phyloP scores from a whole-genome alignment of 2,797 vertebrate species.

The Tadarida brasiliensis region DNA sequence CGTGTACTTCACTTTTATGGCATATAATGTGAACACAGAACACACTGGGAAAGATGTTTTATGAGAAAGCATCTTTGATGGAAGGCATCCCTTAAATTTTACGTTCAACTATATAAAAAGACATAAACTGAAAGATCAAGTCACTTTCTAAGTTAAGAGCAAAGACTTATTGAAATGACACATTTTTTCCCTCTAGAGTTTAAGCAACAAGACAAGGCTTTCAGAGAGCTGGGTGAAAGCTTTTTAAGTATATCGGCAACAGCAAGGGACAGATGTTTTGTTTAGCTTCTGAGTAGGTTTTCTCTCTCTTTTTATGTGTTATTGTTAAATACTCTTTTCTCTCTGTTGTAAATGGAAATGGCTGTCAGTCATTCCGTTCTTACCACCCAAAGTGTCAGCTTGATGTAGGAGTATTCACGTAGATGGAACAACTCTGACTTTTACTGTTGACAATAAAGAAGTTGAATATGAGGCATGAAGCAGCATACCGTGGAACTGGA shows the following conservation, averaged over 20 bases:
- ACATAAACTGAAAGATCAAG: conserved; percentile 76
- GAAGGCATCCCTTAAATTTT: conserved; percentile 70
- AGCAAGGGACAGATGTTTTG: conserved; percentile 41
- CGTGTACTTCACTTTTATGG: conserved; percentile 40
- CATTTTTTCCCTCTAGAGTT: conserved; percentile 26
- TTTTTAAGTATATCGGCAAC: conserved; percentile 55
- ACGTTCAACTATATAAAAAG: conserved; percentile 74
- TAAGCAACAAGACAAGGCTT: conserved; percentile 44
- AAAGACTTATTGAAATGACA: conserved; percentile 67
- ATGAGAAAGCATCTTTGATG: conserved; percentile 58
- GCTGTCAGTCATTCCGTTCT: neutral
- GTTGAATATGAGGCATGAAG: neutral
- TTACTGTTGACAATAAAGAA: neutral
- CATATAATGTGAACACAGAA: neutral
- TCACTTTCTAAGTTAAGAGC: conserved; percentile 69
- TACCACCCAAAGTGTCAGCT: neutral
- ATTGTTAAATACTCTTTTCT: conserved; percentile 52
- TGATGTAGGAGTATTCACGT: neutral
- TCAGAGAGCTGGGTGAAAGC: neutral
- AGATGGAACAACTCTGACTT: neutral
- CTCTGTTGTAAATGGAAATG: conserved; percentile 46
- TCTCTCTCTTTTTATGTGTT: conserved; percentile 30
- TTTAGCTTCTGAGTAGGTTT: conserved; percentile 48
- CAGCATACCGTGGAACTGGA: neutral
- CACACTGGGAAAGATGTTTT: conserved; percentile 41